Evolutionary conservation across 2,888 invertebrate species (phyloP).

Genomic region (Dicranocentrus wangi): DNA sequence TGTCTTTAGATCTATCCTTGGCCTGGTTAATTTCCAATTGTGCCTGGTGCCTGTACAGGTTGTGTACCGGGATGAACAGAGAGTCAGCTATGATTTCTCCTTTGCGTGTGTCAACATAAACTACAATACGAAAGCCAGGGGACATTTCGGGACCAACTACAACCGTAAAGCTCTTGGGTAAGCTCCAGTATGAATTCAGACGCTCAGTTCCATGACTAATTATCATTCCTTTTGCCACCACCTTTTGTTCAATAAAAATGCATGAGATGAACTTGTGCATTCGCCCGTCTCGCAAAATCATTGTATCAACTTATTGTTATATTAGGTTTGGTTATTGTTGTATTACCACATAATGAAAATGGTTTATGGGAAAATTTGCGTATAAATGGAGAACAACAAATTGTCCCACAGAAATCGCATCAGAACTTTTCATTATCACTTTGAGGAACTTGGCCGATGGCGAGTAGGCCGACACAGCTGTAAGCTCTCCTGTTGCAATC

Average conservation of each 20-base stretch:
- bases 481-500: slow-evolving; percentile 63
- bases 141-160: slow-evolving; percentile 78
- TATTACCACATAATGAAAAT: slow-evolving; percentile 77
- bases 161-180: slow-evolving; percentile 76
- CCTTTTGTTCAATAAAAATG: slow-evolving; percentile 74
- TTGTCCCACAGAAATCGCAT: slow-evolving; percentile 75
- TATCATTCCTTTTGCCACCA: slow-evolving; percentile 77
- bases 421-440: slow-evolving; percentile 76
- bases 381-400: slow-evolving; percentile 78
- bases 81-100: slow-evolving; percentile 77
- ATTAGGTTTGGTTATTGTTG: no score
- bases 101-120: slow-evolving; percentile 76
- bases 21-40: slow-evolving; percentile 77
- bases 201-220: slow-evolving; percentile 74
- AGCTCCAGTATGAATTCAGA: slow-evolving; percentile 70
- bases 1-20: slow-evolving; percentile 78
- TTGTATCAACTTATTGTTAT: no score
- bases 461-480: slow-evolving; percentile 74
- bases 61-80: slow-evolving; percentile 77
- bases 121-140: slow-evolving; percentile 77
- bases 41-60: slow-evolving; percentile 77
- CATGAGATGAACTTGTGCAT: slow-evolving; percentile 7
- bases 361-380: slow-evolving; percentile 76
- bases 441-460: slow-evolving; percentile 75
- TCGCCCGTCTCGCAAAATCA: no score